phyloP scores from a whole-genome alignment of 1,140 invertebrate species.

The Saxidomus purpurata region DNA sequence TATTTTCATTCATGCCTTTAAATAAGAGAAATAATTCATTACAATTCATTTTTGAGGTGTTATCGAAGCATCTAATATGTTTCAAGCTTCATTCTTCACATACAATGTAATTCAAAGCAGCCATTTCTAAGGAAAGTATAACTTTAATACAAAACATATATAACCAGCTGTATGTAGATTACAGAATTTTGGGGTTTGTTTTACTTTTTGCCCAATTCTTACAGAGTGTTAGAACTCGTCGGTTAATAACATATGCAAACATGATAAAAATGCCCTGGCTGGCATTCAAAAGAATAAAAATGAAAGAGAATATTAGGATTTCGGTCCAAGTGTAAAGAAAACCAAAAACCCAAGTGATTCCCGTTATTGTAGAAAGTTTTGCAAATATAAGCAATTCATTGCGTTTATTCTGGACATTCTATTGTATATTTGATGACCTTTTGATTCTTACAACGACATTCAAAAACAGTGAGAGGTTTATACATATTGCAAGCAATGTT shows the following conservation, averaged over 20 bases:
- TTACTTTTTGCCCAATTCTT: too few relatives aligned
- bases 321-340: slow-evolving; percentile 41
- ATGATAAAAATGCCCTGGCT: slow-evolving; percentile 47
- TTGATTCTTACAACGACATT: slow-evolving; percentile 31
- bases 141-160: too few relatives aligned
- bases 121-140: too few relatives aligned
- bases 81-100: too few relatives aligned
- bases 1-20: too few relatives aligned
- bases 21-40: too few relatives aligned
- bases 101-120: too few relatives aligned
- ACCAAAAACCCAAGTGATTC: slow-evolving; percentile 52
- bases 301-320: neutral
- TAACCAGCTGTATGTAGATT: too few relatives aligned
- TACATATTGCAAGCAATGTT: neutral
- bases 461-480: slow-evolving; percentile 15
- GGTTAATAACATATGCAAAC: slow-evolving; percentile 39
- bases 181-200: too few relatives aligned
- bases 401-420: slow-evolving; percentile 5
- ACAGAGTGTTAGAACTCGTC: neutral
- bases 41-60: too few relatives aligned
- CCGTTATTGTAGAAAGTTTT: slow-evolving; percentile 49
- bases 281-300: slow-evolving; percentile 53
- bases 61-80: too few relatives aligned
- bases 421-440: neutral
- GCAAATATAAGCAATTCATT: slow-evolving; percentile 38